Conservation (phyloP, 2,113 vertebrate genomes). For the Tetrao urogallus region DNA sequence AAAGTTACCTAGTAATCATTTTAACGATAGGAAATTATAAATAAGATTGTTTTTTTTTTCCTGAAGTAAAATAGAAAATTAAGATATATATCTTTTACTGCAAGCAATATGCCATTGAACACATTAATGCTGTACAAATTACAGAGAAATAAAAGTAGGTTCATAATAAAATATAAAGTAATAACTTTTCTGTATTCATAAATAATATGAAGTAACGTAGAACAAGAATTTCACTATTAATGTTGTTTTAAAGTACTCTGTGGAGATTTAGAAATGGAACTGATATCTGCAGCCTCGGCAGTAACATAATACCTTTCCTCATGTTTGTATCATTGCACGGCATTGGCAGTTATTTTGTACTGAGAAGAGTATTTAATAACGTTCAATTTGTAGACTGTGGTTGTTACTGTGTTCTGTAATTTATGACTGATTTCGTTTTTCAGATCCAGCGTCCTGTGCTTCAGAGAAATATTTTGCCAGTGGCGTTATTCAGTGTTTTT, state of each 20-base stretch:
- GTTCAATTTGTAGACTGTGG: not conserved
- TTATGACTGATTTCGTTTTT: not conserved
- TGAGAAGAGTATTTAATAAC: not conserved
- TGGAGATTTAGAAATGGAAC: not conserved
- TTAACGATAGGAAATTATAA: not conserved
- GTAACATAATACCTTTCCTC: not conserved
- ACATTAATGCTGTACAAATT: not conserved
- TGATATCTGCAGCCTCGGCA: not conserved
- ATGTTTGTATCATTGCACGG: fast-evolving
- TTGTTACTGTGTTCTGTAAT: not conserved
- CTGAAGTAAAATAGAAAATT: not conserved
- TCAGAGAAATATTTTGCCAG: slow-evolving; percentile 4
- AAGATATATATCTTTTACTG: not conserved
- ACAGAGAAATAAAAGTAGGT: not conserved
- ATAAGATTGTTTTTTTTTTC: not conserved
- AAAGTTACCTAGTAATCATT: not conserved
- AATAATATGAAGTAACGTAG: not conserved
- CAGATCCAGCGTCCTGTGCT: not conserved
- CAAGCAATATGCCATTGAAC: not conserved
- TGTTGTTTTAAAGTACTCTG: not conserved
- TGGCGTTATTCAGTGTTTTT: not conserved
- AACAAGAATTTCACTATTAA: not conserved
- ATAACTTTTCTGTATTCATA: not conserved
- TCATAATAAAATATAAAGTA: not conserved
- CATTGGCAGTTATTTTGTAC: not conserved